Conservation (phyloP, 64 coral and sea anemone genomes). For the Dendrophyllia cribrosa region DNA sequence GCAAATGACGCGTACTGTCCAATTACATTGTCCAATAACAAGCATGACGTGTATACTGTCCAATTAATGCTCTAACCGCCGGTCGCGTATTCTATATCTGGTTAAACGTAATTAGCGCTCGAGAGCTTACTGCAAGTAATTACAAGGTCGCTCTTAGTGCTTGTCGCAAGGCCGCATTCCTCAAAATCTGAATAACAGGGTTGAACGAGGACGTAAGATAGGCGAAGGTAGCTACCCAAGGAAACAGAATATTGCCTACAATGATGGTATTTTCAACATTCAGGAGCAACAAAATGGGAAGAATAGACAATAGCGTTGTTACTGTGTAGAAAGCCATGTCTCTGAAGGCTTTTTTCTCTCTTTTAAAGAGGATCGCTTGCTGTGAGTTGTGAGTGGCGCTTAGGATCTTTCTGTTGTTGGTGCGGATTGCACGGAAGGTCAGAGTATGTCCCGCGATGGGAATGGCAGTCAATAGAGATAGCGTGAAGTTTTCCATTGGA, state of each 20-base stretch:
- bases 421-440: conserved; percentile 6
- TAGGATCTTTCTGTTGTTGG: not conserved
- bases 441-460: not conserved
- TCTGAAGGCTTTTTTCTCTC: conserved; percentile 7
- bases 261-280: not conserved
- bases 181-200: conserved; percentile 14
- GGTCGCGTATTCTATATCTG: no score
- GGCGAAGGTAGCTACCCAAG: not conserved
- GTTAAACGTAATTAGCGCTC: no score
- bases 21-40: no score
- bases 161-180: not conserved
- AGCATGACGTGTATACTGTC: no score
- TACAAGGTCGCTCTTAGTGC: not conserved
- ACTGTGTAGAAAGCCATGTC: conserved; percentile 15
- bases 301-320: not conserved
- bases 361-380: not conserved
- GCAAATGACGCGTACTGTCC: no score
- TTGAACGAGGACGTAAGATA: not conserved
- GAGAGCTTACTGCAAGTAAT: no score
- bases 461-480: not conserved
- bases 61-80: no score
- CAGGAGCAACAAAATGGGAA: not conserved
- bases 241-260: not conserved
- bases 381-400: not conserved
- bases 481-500: not conserved